Base-by-base conservation (phyloP, 1,140 invertebrate genomes). In the Cryptotermes secundus region DNA sequence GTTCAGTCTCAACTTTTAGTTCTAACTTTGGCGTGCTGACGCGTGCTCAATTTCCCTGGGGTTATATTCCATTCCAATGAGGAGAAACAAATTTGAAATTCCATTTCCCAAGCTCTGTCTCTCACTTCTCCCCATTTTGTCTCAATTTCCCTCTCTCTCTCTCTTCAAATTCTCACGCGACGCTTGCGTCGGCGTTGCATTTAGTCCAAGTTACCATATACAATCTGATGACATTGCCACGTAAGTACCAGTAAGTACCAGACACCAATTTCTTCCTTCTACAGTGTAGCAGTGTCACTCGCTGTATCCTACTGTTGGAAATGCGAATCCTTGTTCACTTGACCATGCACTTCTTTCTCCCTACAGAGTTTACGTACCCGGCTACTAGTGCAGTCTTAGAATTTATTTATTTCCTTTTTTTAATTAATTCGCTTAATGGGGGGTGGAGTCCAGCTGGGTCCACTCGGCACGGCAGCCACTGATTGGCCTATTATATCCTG, bases 1-100 rank as follows among this genome's bases (percentile, higher is more conserved):
- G 59, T 72, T 72, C 3, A 72, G 59, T 10, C n/a, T n/a, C 59
- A 31, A 72, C 7, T 72, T 72, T 72, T 72, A 31, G 59, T n/a
- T 31, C 59, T 31, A 72, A 72, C 59, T 72, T 59, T 72, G 59
- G 59, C 19, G 42, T 38, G 80, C 42, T 81, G 80, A 81, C 34
- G 80, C 80, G 35, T 81, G 35, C n/a, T 2, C 42, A 81, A 81
- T 35, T 35, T 81, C 80, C 80, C 80, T 38, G n/a, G 80, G 80
- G 80, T 81, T 81, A 38, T 81, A 36, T 81, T 34, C 80, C 35
- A 81, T 81, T 81, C 80, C 80, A 81, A 81, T 35, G 80, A 45
- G 42, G 34, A 45, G 42, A 81, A 81, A 81, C 80, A 81, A 36
- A 81, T 81, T 38, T 35, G 35, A 81, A 81, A 81, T 81, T 81